These are phyloP conservation scores for Drosophila triauraria DNA, from an alignment of 1,140 invertebrate species.

Conservation along the genomic window DNA sequence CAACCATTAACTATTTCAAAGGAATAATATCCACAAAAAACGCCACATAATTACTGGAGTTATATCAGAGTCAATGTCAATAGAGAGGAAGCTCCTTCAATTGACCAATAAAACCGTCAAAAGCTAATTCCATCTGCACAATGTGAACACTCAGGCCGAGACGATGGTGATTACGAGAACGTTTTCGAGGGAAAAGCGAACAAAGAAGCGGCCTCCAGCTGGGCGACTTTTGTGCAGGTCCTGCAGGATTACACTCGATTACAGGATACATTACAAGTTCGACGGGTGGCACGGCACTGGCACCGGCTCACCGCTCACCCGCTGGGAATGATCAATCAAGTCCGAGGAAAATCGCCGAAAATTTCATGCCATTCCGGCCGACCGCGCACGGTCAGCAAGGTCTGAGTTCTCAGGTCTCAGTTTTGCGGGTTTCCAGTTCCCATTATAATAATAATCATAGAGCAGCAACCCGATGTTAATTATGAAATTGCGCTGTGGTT, in stretches of 20 bases:
- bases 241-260: conserved; percentile 83
- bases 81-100: conserved; percentile 27
- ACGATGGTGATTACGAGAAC: conserved; percentile 19
- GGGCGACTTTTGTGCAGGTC: conserved; percentile 65
- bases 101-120: conserved; percentile 57
- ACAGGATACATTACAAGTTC: conserved; percentile 78
- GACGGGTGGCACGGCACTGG: conserved; percentile 49
- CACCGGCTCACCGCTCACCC: conserved; percentile 45
- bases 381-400: conserved; percentile 44
- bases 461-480: conserved; percentile 64
- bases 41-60: conserved; percentile 23
- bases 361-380: conserved; percentile 67
- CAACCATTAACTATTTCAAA: background rate
- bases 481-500: conserved; percentile 67
- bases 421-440: conserved; percentile 11
- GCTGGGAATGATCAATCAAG: conserved; percentile 84
- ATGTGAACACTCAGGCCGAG: conserved; percentile 36
- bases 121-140: conserved; percentile 56
- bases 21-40: conserved; percentile 6
- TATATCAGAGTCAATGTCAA: conserved; percentile 33
- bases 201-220: conserved; percentile 70
- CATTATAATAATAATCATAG: conserved; percentile 61
- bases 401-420: background rate
- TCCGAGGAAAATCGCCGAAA: conserved; percentile 62
- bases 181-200: conserved; percentile 29